Conservation (phyloP, 2,888 invertebrate species). For the Ennomos erosarius region DNA sequence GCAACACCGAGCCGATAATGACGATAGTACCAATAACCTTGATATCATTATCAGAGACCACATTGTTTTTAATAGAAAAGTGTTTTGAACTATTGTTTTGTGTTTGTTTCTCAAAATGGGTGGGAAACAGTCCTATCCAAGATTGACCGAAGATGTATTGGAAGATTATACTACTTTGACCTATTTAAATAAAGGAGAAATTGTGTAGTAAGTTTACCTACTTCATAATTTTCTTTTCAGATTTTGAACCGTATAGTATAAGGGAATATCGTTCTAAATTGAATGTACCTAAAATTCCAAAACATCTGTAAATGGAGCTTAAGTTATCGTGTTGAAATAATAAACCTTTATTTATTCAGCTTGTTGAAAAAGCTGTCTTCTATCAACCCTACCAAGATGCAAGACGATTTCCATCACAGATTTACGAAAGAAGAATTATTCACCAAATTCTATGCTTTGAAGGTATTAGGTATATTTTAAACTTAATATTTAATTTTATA, state of each 20-base stretch:
- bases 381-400: constrained; percentile 72
- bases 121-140: constrained; percentile 70
- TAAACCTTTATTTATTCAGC: constrained; percentile 57
- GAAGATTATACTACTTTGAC: constrained; percentile 87
- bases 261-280: too few species aligned
- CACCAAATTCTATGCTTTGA: constrained; percentile 87
- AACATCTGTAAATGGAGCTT: too few species aligned
- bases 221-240: constrained; percentile 5
- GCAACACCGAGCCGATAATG: constrained; percentile 21
- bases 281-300: too few species aligned
- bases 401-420: constrained; percentile 75
- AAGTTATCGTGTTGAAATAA: not conserved
- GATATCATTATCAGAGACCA: constrained; percentile 7
- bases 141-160: constrained; percentile 83
- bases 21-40: too few species aligned
- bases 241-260: too few species aligned
- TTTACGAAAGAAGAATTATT: constrained; percentile 82
- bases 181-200: constrained; percentile 86
- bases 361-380: constrained; percentile 85
- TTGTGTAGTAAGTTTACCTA: constrained; percentile 84
- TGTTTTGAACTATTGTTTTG: constrained; percentile 4
- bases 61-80: constrained; percentile 17
- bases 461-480: constrained; percentile 64
- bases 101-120: constrained; percentile 73
- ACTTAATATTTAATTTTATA: too few species aligned